Conservation (phyloP, 2,797 vertebrate species). For the Bucorvus abyssinicus region DNA sequence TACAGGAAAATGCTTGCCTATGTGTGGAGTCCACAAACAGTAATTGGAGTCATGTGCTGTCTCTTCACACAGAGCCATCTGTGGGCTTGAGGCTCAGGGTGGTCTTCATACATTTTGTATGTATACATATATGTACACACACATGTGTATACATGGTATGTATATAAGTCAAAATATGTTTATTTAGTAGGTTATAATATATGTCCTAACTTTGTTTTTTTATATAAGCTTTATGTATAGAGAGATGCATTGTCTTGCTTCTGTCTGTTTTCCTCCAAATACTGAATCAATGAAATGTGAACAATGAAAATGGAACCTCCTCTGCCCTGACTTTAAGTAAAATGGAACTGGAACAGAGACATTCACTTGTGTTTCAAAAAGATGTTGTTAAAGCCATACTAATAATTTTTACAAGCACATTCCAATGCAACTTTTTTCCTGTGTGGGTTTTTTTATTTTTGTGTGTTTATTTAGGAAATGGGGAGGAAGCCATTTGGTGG, state of each 20-base stretch:
- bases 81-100: neutral
- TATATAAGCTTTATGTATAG: neutral
- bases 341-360: neutral
- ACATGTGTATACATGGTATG: neutral
- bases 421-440: neutral
- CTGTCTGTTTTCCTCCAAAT: neutral
- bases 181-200: neutral
- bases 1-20: neutral
- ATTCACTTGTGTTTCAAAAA: neutral
- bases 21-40: neutral
- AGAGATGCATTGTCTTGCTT: neutral
- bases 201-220: neutral
- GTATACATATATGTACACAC: neutral
- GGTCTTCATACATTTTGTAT: neutral
- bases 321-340: neutral
- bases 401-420: neutral
- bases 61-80: neutral
- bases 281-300: neutral
- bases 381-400: neutral
- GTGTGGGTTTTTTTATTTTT: neutral
- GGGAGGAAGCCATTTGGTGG: neutral
- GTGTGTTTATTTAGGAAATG: neutral
- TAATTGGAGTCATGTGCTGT: neutral
- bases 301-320: neutral
- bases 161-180: neutral